Base-by-base conservation (phyloP, 2,888 invertebrate genomes). In the Stenichneumon culpator region DNA sequence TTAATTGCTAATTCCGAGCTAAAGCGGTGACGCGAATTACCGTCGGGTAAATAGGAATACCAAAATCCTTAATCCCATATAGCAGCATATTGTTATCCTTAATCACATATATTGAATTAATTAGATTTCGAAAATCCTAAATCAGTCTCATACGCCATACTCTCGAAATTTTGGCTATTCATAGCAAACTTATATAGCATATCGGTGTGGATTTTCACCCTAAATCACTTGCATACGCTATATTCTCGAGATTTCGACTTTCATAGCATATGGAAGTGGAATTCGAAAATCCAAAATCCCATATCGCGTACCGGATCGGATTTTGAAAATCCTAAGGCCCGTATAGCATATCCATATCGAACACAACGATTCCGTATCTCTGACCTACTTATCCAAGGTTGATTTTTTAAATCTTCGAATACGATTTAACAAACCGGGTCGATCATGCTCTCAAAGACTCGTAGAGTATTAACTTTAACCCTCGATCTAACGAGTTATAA, bases 1-100 rank as follows among this genome's bases (percentile, higher is more conserved):
- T 50, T 50, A 36, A 63, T 32, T 47, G 9, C 47, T 70, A 60
- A 63, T 65, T 74, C 28, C 44, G 47, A n/a, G 14, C 25, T 14
- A n/a, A n/a, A 32, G 44, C 4, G 28, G 47, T 63, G 25, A 25
- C 57, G 25, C 32, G 32, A 32, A 6, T 32, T 32, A 32, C 7
- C 7, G 32, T 6, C 32, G 6, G 32, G 32, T 32, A 32, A 32
- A 32, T 32, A 32, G 32, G 6, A 7, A 32, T 32, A 6, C 32
- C 1, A 32, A 32, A 32, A 32, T 32, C 5, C 6, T 32, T 5
- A 32, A 32, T 6, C 0, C 6, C 32, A 32, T 32, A 32, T 3
- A 28, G 28, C 32, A 5, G 32, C 32, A 5, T n/a, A 50, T n/a
- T 5, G 4, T 50, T n/a, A 50, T n/a, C n/a, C n/a, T 16, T 11